These are phyloP conservation scores for Saccostrea cuccullata DNA, from an alignment of 1,140 invertebrate genomes.

Conservation along the genomic window DNA sequence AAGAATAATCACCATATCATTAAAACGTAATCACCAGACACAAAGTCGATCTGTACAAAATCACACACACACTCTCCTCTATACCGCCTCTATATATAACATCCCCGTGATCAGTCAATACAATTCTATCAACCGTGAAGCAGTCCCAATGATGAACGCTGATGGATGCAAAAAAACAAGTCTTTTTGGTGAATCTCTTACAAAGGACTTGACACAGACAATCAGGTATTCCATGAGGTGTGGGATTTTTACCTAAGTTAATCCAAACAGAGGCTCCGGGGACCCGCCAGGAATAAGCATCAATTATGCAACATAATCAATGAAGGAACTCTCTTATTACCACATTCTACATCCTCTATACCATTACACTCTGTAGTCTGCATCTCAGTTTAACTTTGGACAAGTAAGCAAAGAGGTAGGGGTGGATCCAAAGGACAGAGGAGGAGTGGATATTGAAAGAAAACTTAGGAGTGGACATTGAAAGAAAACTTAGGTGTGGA, in stretches of 20 bases:
- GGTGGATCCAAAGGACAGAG: too few relatives aligned
- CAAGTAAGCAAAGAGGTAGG: neutral
- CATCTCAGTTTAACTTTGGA: neutral
- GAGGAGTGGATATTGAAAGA: too few relatives aligned
- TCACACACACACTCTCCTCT: neutral
- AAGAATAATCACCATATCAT: neutral
- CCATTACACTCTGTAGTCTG: neutral
- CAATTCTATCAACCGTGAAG: neutral
- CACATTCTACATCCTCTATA: neutral
- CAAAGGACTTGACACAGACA: conserved; percentile 13
- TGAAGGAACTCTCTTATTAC: conserved; percentile 20
- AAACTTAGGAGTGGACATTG: too few relatives aligned
- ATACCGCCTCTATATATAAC: neutral
- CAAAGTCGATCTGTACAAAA: neutral
- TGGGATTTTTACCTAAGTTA: conserved; percentile 10
- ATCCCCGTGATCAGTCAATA: neutral
- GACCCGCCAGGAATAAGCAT: neutral
- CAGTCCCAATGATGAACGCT: conserved; percentile 15
- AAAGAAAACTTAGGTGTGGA: too few relatives aligned
- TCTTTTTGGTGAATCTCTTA: neutral
- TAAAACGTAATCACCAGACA: too few relatives aligned
- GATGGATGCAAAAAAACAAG: neutral
- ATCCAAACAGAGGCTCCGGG: neutral
- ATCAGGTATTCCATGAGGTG: conserved; percentile 10
- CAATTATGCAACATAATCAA: conserved; percentile 36